Evolutionary conservation across 2,797 vertebrate species (phyloP).

Genomic region (Benthosema pterotum): DNA sequence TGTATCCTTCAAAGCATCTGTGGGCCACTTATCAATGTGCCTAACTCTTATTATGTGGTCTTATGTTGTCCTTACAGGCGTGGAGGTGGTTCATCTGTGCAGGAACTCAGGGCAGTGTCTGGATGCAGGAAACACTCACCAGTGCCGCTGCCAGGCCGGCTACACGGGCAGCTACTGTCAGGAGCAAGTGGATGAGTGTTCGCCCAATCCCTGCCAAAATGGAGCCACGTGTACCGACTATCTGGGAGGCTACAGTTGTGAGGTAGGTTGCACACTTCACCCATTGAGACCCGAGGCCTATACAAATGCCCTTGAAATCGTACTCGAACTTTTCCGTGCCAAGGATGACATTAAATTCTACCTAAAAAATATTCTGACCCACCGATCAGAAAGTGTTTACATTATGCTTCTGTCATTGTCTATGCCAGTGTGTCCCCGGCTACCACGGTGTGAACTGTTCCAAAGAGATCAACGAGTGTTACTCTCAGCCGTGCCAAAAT

Average conservation of each 20-base stretch:
- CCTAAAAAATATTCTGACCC: no score
- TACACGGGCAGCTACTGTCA: slow-evolving; percentile 98
- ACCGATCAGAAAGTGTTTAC: no score
- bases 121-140: slow-evolving; percentile 92
- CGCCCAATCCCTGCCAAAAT: slow-evolving; percentile 95
- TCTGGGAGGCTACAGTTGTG: slow-evolving; percentile 94
- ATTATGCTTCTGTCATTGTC: neutral
- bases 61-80: slow-evolving; percentile 75
- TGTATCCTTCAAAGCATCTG: no score
- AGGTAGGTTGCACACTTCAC: slow-evolving; percentile 75
- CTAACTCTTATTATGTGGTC: neutral
- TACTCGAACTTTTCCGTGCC: no score
- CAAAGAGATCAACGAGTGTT: slow-evolving; percentile 95
- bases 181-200: slow-evolving; percentile 96
- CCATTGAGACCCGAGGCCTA: no score
- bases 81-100: slow-evolving; percentile 88
- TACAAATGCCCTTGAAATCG: no score
- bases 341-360: no score
- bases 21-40: neutral
- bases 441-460: slow-evolving; percentile 97
- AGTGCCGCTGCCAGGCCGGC: slow-evolving; percentile 94
- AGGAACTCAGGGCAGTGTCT: slow-evolving; percentile 92
- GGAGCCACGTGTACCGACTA: slow-evolving; percentile 96
- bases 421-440: slow-evolving; percentile 88
- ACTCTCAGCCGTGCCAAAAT: slow-evolving; percentile 94